These are phyloP conservation scores for Phortica okadai DNA, from an alignment of 2,888 invertebrate species.

Conservation along the genomic window DNA sequence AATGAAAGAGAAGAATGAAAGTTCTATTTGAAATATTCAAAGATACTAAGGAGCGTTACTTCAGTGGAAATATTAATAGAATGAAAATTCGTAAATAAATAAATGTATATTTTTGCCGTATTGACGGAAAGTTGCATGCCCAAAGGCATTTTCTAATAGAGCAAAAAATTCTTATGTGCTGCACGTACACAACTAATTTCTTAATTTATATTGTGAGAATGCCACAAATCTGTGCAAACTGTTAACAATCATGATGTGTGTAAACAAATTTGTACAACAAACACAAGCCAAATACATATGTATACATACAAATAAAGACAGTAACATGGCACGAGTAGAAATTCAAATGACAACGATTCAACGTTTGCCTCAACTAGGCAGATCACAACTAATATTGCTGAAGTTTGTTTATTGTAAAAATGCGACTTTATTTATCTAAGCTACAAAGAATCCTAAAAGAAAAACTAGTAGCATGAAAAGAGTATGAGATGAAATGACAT, in stretches of 20 bases:
- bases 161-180: not conserved
- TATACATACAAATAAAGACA: not conserved
- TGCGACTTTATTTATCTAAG: too few relatives aligned
- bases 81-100: not conserved
- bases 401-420: too few relatives aligned
- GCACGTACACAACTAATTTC: conserved; percentile 32
- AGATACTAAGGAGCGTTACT: not conserved
- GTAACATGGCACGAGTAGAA: not conserved
- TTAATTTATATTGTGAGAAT: conserved; percentile 27
- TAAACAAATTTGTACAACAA: conserved; percentile 14
- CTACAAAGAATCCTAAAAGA: too few relatives aligned
- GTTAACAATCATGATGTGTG: conserved; percentile 11
- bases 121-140: not conserved
- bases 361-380: not conserved
- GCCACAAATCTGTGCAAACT: conserved; percentile 26
- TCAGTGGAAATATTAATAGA: too few relatives aligned
- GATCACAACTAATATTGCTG: too few relatives aligned
- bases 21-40: not conserved
- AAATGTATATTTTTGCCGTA: not conserved
- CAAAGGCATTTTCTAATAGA: not conserved
- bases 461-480: too few relatives aligned
- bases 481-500: too few relatives aligned
- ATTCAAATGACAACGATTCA: not conserved
- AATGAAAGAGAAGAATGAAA: not conserved
- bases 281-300: not conserved